These are phyloP conservation scores for Myrmophylax atrothorax DNA, from an alignment of 2,113 vertebrate genomes.

Conservation along the genomic window DNA sequence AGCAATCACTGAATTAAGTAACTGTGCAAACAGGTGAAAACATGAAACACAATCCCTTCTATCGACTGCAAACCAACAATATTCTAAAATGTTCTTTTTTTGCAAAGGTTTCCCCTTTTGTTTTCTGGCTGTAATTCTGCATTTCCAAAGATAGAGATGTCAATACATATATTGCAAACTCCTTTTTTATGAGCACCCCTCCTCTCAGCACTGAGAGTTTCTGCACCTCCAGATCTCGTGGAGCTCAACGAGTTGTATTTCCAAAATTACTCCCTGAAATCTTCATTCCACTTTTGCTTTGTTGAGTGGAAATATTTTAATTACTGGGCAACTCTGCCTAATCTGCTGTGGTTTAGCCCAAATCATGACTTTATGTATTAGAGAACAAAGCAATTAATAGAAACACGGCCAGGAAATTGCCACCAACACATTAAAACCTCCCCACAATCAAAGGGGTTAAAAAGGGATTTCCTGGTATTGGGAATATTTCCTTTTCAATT, in stretches of 20 bases:
- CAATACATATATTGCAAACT: neutral
- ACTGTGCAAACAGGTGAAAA: neutral
- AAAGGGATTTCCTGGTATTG: neutral
- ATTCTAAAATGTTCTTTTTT: neutral
- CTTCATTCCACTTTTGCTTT: neutral
- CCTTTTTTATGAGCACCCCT: neutral
- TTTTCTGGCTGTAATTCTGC: neutral
- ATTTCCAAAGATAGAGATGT: too few species aligned
- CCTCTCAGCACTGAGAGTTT: neutral
- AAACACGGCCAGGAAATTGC: neutral
- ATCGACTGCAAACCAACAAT: neutral
- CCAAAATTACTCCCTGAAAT: neutral
- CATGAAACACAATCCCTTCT: accelerated
- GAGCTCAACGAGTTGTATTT: neutral
- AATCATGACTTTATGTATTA: neutral
- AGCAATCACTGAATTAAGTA: neutral
- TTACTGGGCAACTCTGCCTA: neutral
- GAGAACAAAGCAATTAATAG: neutral
- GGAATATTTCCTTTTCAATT: neutral
- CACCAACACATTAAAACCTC: neutral
- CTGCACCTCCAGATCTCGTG: neutral
- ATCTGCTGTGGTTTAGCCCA: neutral
- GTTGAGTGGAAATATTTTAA: neutral
- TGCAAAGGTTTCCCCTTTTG: neutral
- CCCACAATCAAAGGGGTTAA: neutral